A percentile compares a stretch with the other conserved stretches of the same genome.
These are phyloP conservation scores for Bombus sibiricus DNA, from an alignment of 1,140 invertebrate genomes.

Conservation along the genomic window DNA sequence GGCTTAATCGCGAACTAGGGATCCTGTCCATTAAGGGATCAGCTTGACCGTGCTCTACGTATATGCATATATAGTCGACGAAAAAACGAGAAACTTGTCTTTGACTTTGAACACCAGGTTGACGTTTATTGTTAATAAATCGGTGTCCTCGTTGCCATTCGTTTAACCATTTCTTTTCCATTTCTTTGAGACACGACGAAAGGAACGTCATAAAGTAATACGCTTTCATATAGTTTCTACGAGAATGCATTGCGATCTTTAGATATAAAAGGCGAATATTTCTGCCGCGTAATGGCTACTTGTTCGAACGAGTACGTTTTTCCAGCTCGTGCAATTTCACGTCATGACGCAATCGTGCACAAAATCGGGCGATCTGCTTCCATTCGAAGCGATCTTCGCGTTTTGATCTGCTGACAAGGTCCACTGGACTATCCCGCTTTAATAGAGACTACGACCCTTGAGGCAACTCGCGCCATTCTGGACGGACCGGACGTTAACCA, in stretches of 20 bases:
- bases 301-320: not conserved
- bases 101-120: conserved; percentile 2
- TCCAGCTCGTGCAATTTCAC: conserved; percentile 24
- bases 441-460: conserved; percentile 61
- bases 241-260: not conserved
- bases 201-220: not conserved
- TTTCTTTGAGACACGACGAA: not conserved
- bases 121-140: conserved; percentile 34
- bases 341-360: not conserved
- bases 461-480: conserved; percentile 61
- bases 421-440: conserved; percentile 39
- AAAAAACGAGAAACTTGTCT: not conserved
- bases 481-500: conserved; percentile 46
- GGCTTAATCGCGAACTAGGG: conserved; percentile 65
- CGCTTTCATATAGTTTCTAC: not conserved
- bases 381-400: conserved; percentile 7
- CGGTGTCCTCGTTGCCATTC: conserved; percentile 17
- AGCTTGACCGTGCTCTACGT: conserved; percentile 9
- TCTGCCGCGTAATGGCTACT: not conserved
- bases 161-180: conserved; percentile 11
- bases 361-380: conserved; percentile 1
- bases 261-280: not conserved
- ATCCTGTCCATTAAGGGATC: conserved; percentile 46
- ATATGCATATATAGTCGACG: not conserved
- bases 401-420: conserved; percentile 63